phyloP scores from a whole-genome alignment of 2,888 invertebrate genomes.

The Drosophila limbata region DNA sequence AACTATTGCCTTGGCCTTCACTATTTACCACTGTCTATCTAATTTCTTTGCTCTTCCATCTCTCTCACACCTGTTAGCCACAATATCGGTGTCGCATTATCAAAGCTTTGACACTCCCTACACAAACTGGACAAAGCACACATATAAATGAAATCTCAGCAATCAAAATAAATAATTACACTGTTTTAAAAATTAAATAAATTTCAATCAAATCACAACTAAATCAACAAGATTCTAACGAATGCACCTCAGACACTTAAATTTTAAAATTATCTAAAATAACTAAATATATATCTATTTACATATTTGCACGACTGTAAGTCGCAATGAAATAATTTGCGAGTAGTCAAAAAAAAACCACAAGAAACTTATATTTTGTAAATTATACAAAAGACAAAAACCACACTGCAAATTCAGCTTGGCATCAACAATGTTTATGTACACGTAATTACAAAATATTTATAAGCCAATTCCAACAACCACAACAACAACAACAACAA shows the following conservation, averaged over 20 bases:
- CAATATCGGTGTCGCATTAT: constrained; percentile 85
- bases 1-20: constrained; percentile 21
- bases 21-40: constrained; percentile 54
- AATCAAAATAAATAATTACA: constrained; percentile 13
- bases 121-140: constrained; percentile 83
- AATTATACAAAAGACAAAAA: constrained; percentile 53
- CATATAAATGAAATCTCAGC: constrained; percentile 53
- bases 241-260: constrained; percentile 36
- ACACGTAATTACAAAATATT: constrained; percentile 47
- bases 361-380: constrained; percentile 41
- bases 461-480: constrained; percentile 42
- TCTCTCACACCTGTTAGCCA: constrained; percentile 79
- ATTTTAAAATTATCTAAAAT: constrained; percentile 3
- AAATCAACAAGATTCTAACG: constrained; percentile 24
- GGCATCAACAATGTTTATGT: constrained; percentile 51
- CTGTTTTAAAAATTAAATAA: constrained; percentile 40
- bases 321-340: constrained; percentile 20
- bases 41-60: constrained; percentile 67
- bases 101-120: constrained; percentile 85
- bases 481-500: constrained; percentile 37
- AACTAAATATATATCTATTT: constrained; percentile 11
- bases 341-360: constrained; percentile 14
- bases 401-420: constrained; percentile 70
- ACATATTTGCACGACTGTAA: constrained; percentile 44
- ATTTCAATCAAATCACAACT: constrained; percentile 27